Conservation (phyloP, 2,888 invertebrate genomes). For the Clunio marinus region DNA sequence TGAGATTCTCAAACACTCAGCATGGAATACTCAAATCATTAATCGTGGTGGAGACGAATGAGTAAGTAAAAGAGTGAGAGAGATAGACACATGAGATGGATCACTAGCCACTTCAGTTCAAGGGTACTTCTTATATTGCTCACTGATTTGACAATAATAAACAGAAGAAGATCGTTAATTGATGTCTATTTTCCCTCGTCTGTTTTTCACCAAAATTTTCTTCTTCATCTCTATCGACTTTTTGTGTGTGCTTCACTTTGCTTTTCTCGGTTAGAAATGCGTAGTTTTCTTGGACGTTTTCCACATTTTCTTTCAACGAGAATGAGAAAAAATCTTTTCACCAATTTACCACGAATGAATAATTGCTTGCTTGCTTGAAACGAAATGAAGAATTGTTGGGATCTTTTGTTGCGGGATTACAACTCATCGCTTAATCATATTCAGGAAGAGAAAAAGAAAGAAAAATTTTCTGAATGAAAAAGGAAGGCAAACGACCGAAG, state of each 20-base stretch:
- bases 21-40: neutral
- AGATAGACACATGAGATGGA: neutral
- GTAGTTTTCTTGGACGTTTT: constrained; percentile 27
- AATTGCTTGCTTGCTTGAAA: no score
- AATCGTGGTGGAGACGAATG: neutral
- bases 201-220: neutral
- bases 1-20: neutral
- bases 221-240: neutral
- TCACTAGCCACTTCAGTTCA: constrained; percentile 19
- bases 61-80: neutral
- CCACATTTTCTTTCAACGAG: neutral
- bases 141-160: neutral
- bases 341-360: no score
- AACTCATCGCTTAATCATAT: no score
- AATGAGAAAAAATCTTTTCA: neutral
- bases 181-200: constrained; percentile 25
- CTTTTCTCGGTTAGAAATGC: no score
- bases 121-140: neutral
- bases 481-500: no score
- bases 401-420: no score
- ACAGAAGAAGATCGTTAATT: constrained; percentile 19
- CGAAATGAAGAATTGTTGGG: no score
- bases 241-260: no score
- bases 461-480: no score
- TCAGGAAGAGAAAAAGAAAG: no score